A percentile compares a stretch with the other conserved stretches of the same genome.
Evolutionary conservation across 2,113 vertebrate species (phyloP).

Genomic region (Platysternon megacephalum): DNA sequence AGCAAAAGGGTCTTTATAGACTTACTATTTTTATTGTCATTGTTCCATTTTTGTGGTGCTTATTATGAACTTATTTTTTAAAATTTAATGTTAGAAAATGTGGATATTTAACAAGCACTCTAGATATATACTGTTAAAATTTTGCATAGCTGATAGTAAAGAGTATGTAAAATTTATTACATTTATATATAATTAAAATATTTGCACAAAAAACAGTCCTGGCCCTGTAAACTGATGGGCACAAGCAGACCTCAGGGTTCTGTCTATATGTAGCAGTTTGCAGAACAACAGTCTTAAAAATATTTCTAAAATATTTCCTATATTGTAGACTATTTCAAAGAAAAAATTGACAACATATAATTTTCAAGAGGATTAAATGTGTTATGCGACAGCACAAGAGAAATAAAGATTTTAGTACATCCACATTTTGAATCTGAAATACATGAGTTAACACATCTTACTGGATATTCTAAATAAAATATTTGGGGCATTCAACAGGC

Average conservation of each 20-base stretch:
- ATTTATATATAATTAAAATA: background rate
- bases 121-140: background rate
- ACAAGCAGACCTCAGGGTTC: background rate
- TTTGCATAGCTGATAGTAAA: background rate
- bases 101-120: background rate
- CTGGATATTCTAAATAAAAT: background rate
- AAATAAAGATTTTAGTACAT: background rate
- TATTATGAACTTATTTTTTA: background rate
- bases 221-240: background rate
- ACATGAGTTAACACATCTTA: rapidly evolving
- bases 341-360: background rate
- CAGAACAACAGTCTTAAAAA: background rate
- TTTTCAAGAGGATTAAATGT: background rate
- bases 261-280: background rate
- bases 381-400: background rate
- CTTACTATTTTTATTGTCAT: background rate
- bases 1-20: background rate
- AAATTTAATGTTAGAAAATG: background rate
- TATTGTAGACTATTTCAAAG: background rate
- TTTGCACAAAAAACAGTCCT: background rate
- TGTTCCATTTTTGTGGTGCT: background rate
- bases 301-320: background rate
- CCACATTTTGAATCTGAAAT: background rate
- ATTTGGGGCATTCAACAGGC: background rate
- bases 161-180: background rate